A percentile compares a stretch with the other conserved stretches of the same genome.
Conservation (phyloP, 2,797 vertebrate species). For the Anguilla marmorata region DNA sequence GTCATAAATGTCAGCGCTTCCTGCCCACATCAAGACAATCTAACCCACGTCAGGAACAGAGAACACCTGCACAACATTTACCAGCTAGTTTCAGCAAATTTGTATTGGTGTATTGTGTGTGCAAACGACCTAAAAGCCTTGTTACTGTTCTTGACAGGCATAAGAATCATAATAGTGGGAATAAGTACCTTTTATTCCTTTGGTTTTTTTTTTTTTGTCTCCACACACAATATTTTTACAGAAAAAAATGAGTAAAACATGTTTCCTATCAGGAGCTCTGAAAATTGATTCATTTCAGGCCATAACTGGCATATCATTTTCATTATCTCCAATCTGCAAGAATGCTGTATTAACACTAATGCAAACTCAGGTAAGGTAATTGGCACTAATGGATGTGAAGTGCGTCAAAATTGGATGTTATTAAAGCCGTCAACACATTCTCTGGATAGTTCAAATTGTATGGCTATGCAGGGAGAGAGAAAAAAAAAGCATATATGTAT, state of each 20-base stretch:
- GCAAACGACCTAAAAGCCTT: constrained; percentile 10
- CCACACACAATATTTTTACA: neutral
- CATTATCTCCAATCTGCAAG: constrained; percentile 84
- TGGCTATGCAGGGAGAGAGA: constrained; percentile 61
- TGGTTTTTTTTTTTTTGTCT: neutral
- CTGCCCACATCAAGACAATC: constrained; percentile 47
- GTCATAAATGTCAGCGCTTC: neutral
- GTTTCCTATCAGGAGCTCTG: constrained; percentile 34
- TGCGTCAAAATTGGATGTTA: constrained; percentile 70
- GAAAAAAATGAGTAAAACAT: neutral
- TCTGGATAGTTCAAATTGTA: constrained; percentile 63
- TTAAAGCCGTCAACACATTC: constrained; percentile 72
- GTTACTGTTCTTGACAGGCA: constrained; percentile 25
- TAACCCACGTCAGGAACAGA: constrained; percentile 33
- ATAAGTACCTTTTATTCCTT: constrained; percentile 25
- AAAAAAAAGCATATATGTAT: constrained; percentile 71
- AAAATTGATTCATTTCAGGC: constrained; percentile 51
- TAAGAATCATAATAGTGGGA: neutral
- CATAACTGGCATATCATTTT: constrained; percentile 72
- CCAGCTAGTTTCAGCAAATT: constrained; percentile 41
- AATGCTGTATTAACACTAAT: constrained; percentile 83
- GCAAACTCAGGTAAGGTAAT: constrained; percentile 66
- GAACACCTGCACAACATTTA: constrained; percentile 55
- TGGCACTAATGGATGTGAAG: constrained; percentile 72
- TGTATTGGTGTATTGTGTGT: constrained; percentile 34